Evolutionary conservation across 1,140 invertebrate species (phyloP).

Genomic region (Coenobita brevimanus): DNA sequence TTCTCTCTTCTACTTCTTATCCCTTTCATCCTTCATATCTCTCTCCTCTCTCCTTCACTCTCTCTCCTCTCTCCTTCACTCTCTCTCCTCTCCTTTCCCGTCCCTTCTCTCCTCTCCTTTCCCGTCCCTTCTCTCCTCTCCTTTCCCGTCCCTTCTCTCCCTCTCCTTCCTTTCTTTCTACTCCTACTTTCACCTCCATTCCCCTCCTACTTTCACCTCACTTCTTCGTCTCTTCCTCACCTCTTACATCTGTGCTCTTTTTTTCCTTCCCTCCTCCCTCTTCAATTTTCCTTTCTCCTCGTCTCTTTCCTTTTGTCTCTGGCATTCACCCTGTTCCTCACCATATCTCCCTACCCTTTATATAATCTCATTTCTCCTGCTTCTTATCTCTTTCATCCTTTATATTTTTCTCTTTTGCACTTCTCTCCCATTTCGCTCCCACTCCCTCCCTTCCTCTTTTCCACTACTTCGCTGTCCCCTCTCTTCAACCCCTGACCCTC

Average conservation of each 20-base stretch:
- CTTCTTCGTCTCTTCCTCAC: no score
- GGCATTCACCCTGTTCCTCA: background rate
- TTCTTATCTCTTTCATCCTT: background rate
- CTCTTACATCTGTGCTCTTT: background rate
- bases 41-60: no score
- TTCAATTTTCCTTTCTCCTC: background rate
- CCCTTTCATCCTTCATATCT: no score
- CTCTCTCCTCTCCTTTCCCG: no score
- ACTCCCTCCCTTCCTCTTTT: background rate
- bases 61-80: background rate
- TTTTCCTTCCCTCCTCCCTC: background rate
- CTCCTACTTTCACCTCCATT: background rate
- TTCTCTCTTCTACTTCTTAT: no score
- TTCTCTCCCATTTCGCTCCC: background rate
- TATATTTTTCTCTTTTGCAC: background rate
- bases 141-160: background rate
- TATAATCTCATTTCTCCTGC: background rate
- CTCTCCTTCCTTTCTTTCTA: background rate
- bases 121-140: background rate
- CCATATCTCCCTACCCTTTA: background rate
- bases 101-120: background rate
- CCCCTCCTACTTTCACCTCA: background rate
- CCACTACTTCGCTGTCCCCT: background rate
- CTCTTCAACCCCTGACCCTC: background rate
- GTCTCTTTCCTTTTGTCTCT: background rate